A percentile compares a stretch with the other conserved stretches of the same genome.
Conservation (phyloP, 92 coral and sea anemone species). For the Epizoanthus stellaris region DNA sequence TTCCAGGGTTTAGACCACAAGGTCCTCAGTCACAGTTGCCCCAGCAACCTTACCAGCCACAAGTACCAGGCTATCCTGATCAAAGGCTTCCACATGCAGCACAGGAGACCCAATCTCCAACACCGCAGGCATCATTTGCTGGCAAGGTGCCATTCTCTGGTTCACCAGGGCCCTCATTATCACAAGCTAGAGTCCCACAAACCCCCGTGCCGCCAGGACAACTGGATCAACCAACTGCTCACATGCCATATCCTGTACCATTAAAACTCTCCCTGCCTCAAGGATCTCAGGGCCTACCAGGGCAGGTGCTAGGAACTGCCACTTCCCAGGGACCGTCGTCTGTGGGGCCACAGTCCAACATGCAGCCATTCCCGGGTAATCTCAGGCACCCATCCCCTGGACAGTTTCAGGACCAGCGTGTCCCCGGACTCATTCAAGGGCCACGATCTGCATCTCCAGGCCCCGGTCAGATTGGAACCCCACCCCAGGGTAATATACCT, state of each 20-base stretch:
- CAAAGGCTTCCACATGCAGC: conserved; percentile 48
- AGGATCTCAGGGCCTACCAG: conserved; percentile 6
- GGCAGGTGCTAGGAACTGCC: conserved; percentile 24
- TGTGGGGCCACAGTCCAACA: background rate
- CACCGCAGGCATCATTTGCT: conserved; percentile 16
- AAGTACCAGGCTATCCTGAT: conserved; percentile 39
- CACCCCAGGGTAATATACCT: conserved; percentile 38
- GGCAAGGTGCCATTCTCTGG: conserved; percentile 9
- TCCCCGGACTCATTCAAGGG: background rate
- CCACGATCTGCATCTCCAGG: conserved; percentile 8
- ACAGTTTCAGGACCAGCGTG: conserved; percentile 3
- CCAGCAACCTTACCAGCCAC: conserved; percentile 24
- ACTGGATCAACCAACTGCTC: conserved; percentile 60
- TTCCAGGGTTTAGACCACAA: conserved; percentile 38
- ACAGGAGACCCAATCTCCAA: conserved; percentile 25
- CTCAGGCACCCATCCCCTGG: background rate
- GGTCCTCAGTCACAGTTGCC: conserved; percentile 37
- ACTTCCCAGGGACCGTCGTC: conserved; percentile 12
- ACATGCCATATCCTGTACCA: conserved; percentile 76
- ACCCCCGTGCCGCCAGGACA: conserved; percentile 70
- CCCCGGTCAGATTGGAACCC: conserved; percentile 1
- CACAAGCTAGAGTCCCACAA: conserved; percentile 55
- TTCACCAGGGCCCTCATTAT: conserved; percentile 37
- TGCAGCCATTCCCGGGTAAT: background rate
- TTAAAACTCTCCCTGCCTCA: conserved; percentile 35